Base-by-base conservation (phyloP, 2,888 invertebrate genomes). In the Platynereis dumerilii region DNA sequence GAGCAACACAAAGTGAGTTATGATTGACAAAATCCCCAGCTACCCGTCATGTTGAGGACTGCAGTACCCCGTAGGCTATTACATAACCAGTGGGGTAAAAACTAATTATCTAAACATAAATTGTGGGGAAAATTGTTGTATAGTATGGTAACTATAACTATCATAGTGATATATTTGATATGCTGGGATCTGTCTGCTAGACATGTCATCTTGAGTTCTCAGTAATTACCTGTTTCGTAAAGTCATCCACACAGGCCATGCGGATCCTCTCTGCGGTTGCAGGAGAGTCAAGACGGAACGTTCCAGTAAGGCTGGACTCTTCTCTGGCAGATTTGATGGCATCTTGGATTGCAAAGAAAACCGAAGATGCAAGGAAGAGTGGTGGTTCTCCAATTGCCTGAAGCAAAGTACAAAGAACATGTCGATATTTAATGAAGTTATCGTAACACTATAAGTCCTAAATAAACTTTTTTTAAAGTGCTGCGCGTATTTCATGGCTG, bases 381-480 rank as follows among this genome's bases (percentile, higher is more conserved):
- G 97, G 97, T 0, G 97, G 97, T 82, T 98, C 97, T 0, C 97
- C 97, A 44, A 97, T 91, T 68, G 94, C 97, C 93, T 94, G 76
- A 10, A 86, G 85, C 66, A 54, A n/a, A 20, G n/a, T 42, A 10
- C 20, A 24, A 45, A 56, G 10, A 26, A 26, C 20, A 26, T 20
- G 22, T 15, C 17, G 20, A 15, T 34, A 26, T 58, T 34, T 34
- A n/a, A 24, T 58, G 1, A 12, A 27, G 15, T 12, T 22, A 53
- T 12, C 53, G 12, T 53, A n/a, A n/a, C 12, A n/a, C n/a, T n/a
- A 22, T 22, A 15, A n/a, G 17, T 53, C 22, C 17, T n/a, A 53
- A 12, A 12, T 1, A n/a, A 53, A n/a, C 0, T 0, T 53, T n/a
- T 55, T 22, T 52, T 22, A 5, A 52, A 10, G 17, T 20, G 3